Percentiles rank a stretch among this genome's conserved stretches.
Evolutionary conservation across 1,140 invertebrate genomes (phyloP).

Genomic region (Cheumatopsyche charites): DNA sequence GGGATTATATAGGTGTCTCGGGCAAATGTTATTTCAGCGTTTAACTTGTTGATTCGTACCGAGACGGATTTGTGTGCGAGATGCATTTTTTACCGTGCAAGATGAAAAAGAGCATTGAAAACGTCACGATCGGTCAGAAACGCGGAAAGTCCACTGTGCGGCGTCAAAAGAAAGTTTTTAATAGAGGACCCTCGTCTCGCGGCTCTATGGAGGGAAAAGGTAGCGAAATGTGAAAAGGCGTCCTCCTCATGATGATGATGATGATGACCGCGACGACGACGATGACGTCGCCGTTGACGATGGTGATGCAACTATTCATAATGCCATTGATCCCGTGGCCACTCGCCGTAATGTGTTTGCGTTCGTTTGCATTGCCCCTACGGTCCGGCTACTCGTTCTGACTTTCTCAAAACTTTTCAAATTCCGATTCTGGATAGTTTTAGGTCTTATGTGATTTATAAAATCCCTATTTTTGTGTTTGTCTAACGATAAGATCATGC

Average conservation of each 20-base stretch:
- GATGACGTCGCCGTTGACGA: neutral
- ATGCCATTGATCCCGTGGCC: slow-evolving; percentile 38
- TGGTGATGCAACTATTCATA: slow-evolving; percentile 40
- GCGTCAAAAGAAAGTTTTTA: slow-evolving; percentile 36
- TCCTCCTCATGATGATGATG: slow-evolving; percentile 20
- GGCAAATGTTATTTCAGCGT: slow-evolving; percentile 46
- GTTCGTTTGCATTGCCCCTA: slow-evolving; percentile 41
- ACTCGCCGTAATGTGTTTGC: slow-evolving; percentile 45
- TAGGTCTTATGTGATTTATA: neutral
- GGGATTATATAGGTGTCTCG: slow-evolving; percentile 47
- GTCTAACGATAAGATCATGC: too few species aligned
- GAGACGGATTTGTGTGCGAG: neutral
- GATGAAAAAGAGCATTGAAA: neutral
- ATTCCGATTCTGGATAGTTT: slow-evolving; percentile 1
- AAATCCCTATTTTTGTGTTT: neutral
- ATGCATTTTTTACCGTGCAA: neutral
- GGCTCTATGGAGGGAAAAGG: slow-evolving; percentile 34
- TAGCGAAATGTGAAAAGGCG: slow-evolving; percentile 23
- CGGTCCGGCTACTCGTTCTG: slow-evolving; percentile 19
- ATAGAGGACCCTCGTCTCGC: slow-evolving; percentile 42
- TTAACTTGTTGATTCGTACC: slow-evolving; percentile 23
- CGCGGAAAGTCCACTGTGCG: neutral
- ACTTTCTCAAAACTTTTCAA: neutral
- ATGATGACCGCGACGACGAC: slow-evolving; percentile 12
- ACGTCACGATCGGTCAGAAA: slow-evolving; percentile 1